phyloP scores from a whole-genome alignment of 2,888 invertebrate species.

The Ennomos fuscantarius region DNA sequence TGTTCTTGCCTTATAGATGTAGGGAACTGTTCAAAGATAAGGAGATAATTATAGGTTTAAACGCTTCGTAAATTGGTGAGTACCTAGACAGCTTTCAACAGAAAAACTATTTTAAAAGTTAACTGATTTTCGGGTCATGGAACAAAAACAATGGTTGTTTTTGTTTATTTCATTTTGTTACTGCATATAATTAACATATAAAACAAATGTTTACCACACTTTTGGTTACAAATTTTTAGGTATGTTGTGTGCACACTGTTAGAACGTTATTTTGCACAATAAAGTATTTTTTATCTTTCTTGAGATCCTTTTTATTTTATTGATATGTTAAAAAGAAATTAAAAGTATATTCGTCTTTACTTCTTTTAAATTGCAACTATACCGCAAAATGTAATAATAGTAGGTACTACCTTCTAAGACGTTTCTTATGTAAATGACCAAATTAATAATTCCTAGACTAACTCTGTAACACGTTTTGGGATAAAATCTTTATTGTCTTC shows the following conservation, averaged over 20 bases:
- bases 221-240: too few species aligned
- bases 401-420: too few species aligned
- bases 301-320: neutral
- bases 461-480: conserved; percentile 12
- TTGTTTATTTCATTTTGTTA: neutral
- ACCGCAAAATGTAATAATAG: too few species aligned
- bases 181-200: too few species aligned
- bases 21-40: conserved; percentile 32
- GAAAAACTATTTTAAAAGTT: conserved; percentile 17
- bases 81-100: conserved; percentile 25
- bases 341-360: conserved; percentile 3
- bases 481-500: conserved; percentile 26
- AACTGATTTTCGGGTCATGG: conserved; percentile 6
- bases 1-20: conserved; percentile 53
- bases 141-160: conserved; percentile 6
- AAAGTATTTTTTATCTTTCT: too few species aligned
- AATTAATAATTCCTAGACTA: conserved; percentile 16
- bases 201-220: too few species aligned
- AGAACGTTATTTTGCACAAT: too few species aligned
- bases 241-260: too few species aligned
- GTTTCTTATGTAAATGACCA: conserved; percentile 2
- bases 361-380: neutral
- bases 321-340: neutral
- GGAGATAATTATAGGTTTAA: conserved; percentile 30
- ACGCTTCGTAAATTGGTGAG: conserved; percentile 26